Base-by-base conservation (phyloP, 2,888 invertebrate genomes). In the Xestia ashworthii region DNA sequence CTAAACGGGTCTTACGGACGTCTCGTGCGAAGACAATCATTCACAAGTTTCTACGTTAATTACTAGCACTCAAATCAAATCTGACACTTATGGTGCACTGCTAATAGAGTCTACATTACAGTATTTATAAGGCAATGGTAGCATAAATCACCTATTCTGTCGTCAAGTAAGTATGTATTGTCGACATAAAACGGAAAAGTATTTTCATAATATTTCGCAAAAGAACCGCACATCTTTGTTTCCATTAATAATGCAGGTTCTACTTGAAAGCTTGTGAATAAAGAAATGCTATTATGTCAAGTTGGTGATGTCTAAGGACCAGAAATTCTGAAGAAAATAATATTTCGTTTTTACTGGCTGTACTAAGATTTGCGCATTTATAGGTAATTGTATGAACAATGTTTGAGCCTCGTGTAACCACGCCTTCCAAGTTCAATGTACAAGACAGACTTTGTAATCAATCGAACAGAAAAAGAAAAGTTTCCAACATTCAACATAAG, bases 161-260 rank as follows among this genome's bases (percentile, higher is more conserved):
- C 32, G 44, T 44, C 14, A 44, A 66, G 16, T 22, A 22, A 46
- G 38, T 44, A n/a, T 2, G 19, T n/a, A 74, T 32, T 44, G n/a
- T 25, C 9, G 50, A 73, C 44, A 1, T 46, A 38, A 14, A 66
- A 60, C 9, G 19, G 11, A 55, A 72, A 58, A n/a, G 22, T 80
- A 50, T 60, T 55, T 80, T 32, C 11, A 6, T 55, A 66, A 66
- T 66, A 62, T 58, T 74, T 25, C 53, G 14, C 25, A 14, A 72
- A 9, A 48, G 12, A 41, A 60, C 53, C 25, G 25, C 65, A 60
- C 25, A 12, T 50, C 46, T 53, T 70, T 38, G 78, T 78, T 64
- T 71, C 44, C 50, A 55, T 69, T 14, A 80, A 53, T 50, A 76
- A 81, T 46, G 81, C 58, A 65, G 75, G 12, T 44, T 64, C 80